Evolutionary conservation across 2,113 vertebrate genomes (phyloP).

Genomic region (Micromys minutus): DNA sequence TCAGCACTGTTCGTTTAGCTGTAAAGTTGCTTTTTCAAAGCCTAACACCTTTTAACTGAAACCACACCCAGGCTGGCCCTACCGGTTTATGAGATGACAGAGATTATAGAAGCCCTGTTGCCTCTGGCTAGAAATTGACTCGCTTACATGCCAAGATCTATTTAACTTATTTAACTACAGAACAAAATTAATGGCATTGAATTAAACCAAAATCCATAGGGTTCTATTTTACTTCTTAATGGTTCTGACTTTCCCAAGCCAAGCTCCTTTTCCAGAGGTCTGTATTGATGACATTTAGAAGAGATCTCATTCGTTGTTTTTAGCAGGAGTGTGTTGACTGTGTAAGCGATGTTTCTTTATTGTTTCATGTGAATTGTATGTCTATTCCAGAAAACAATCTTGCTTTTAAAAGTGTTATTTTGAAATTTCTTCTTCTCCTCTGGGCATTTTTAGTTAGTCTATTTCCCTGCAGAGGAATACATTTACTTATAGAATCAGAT

Average conservation of each 20-base stretch:
- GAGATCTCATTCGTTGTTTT: background rate
- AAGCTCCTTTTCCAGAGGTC: background rate
- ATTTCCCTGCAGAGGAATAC: background rate
- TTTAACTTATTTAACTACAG: constrained; percentile 61
- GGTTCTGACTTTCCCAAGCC: constrained; percentile 54
- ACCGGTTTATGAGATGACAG: constrained; percentile 67
- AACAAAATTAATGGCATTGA: constrained; percentile 55
- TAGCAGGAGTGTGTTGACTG: background rate
- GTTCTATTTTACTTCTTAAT: constrained; percentile 49
- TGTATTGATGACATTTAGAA: constrained; percentile 31
- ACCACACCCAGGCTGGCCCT: constrained; percentile 78
- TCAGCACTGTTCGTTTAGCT: constrained; percentile 65
- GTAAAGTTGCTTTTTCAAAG: constrained; percentile 71
- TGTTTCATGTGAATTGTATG: constrained; percentile 5
- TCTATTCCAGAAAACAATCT: constrained; percentile 44
- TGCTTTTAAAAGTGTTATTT: constrained; percentile 31
- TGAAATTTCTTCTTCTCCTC: constrained; percentile 7
- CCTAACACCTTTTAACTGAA: constrained; percentile 72
- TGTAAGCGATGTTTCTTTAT: background rate
- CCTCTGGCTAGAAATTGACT: constrained; percentile 78
- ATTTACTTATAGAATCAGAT: constrained; percentile 6
- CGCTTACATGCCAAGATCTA: constrained; percentile 54
- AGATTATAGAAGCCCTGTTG: constrained; percentile 71
- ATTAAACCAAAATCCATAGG: background rate
- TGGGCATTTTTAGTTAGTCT: background rate